These are phyloP conservation scores for Samia ricini DNA, from an alignment of 1,140 invertebrate species.

Conservation along the genomic window DNA sequence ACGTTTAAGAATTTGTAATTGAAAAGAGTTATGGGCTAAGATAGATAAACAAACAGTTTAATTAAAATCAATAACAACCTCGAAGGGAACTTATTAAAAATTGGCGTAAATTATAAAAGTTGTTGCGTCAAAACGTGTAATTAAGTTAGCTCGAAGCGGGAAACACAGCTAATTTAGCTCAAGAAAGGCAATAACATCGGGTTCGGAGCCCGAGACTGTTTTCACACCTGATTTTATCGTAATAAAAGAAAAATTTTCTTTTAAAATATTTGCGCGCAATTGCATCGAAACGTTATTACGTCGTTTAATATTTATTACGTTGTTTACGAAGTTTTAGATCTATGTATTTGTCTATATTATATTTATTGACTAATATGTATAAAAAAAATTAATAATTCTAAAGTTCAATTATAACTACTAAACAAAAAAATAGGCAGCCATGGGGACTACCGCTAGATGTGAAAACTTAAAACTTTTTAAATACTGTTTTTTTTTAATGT, in stretches of 20 bases:
- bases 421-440: too few species aligned
- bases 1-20: background rate
- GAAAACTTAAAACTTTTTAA: too few species aligned
- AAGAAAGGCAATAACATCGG: conserved; percentile 1
- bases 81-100: conserved; percentile 18
- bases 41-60: background rate
- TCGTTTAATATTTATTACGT: too few species aligned
- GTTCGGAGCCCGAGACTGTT: background rate
- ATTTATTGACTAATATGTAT: too few species aligned
- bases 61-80: conserved; percentile 4
- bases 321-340: too few species aligned
- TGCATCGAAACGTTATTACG: too few species aligned
- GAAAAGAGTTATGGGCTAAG: background rate
- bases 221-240: conserved; percentile 1
- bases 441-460: too few species aligned
- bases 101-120: conserved; percentile 23
- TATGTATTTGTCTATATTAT: too few species aligned
- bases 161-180: conserved; percentile 23
- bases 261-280: background rate
- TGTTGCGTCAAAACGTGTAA: conserved; percentile 24
- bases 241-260: background rate
- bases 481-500: too few species aligned
- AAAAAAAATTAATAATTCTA: too few species aligned
- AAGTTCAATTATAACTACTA: too few species aligned
- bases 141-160: conserved; percentile 25